Percentiles rank a stretch among this genome's conserved stretches.
Conservation (phyloP, 1,140 invertebrate species). For the Zaprionus lachaisei region DNA sequence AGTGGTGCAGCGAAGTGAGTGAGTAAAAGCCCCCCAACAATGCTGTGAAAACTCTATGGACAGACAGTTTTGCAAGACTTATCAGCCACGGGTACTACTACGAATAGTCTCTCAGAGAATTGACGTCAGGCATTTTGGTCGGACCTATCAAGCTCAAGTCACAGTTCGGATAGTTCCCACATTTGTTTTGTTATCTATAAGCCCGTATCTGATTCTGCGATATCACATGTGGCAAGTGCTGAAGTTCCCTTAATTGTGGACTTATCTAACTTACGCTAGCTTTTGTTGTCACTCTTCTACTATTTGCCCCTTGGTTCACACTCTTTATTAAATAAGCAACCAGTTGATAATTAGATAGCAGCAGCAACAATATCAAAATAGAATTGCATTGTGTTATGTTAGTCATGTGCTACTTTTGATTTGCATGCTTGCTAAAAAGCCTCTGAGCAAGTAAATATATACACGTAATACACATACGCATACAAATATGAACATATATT, state of each 20-base stretch:
- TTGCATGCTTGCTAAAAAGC: slow-evolving; percentile 30
- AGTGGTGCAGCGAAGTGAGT: slow-evolving; percentile 34
- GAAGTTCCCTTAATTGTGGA: slow-evolving; percentile 32
- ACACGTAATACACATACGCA: background rate
- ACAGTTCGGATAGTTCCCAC: slow-evolving; percentile 34
- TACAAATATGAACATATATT: slow-evolving; percentile 10
- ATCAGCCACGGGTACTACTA: slow-evolving; percentile 4
- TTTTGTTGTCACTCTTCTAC: slow-evolving; percentile 35
- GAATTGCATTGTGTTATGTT: slow-evolving; percentile 46
- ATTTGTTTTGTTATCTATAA: slow-evolving; percentile 37
- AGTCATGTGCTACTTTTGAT: slow-evolving; percentile 51
- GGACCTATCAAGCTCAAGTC: slow-evolving; percentile 31
- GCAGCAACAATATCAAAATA: slow-evolving; percentile 24
- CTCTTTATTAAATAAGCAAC: slow-evolving; percentile 54
- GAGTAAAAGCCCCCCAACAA: slow-evolving; percentile 45
- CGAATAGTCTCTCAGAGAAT: slow-evolving; percentile 10
- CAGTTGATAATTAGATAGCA: slow-evolving; percentile 46
- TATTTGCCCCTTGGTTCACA: slow-evolving; percentile 51
- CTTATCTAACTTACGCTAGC: slow-evolving; percentile 29
- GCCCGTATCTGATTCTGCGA: slow-evolving; percentile 19
- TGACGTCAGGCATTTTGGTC: slow-evolving; percentile 38
- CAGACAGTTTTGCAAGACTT: slow-evolving; percentile 47
- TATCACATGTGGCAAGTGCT: slow-evolving; percentile 30
- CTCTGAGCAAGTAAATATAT: slow-evolving; percentile 25
- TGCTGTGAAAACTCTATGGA: slow-evolving; percentile 35